Evolutionary conservation across 2,797 vertebrate species (phyloP).

Genomic region (Aeoliscus strigatus): DNA sequence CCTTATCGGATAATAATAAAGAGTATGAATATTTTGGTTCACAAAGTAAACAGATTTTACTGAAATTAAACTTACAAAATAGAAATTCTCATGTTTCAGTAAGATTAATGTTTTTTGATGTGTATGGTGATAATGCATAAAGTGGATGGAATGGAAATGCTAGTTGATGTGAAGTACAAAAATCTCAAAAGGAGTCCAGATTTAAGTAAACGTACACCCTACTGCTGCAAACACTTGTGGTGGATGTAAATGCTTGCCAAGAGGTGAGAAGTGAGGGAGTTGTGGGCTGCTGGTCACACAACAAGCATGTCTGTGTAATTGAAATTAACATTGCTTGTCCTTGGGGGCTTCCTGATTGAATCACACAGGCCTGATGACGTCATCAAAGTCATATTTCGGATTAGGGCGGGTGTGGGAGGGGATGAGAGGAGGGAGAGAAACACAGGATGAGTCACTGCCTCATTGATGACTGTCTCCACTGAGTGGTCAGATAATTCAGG

Average conservation of each 20-base stretch:
- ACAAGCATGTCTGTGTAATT: conserved; percentile 51
- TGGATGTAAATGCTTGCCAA: conserved; percentile 9
- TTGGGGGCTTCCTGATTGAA: conserved; percentile 79
- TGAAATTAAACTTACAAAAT: no score
- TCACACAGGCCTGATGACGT: conserved; percentile 69
- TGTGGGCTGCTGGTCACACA: conserved; percentile 37
- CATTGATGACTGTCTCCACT: conserved; percentile 68
- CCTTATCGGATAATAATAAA: no score
- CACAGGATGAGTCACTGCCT: conserved; percentile 71
- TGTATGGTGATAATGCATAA: no score
- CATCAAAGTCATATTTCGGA: conserved; percentile 72
- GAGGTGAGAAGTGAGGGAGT: conserved; percentile 36
- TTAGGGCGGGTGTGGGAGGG: conserved; percentile 39
- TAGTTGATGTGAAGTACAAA: no score
- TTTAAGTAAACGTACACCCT: not conserved
- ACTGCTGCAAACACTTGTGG: not conserved
- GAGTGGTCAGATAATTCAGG: conserved; percentile 74
- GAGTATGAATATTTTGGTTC: no score
- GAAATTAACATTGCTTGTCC: conserved; percentile 78
- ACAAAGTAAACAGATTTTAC: no score
- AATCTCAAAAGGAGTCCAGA: no score
- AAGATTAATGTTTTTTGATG: no score
- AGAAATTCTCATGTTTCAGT: no score
- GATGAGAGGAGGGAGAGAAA: not conserved
- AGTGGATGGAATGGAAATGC: no score